Evolutionary conservation across 2,113 vertebrate species (phyloP).

Genomic region (Bubo bubo): DNA sequence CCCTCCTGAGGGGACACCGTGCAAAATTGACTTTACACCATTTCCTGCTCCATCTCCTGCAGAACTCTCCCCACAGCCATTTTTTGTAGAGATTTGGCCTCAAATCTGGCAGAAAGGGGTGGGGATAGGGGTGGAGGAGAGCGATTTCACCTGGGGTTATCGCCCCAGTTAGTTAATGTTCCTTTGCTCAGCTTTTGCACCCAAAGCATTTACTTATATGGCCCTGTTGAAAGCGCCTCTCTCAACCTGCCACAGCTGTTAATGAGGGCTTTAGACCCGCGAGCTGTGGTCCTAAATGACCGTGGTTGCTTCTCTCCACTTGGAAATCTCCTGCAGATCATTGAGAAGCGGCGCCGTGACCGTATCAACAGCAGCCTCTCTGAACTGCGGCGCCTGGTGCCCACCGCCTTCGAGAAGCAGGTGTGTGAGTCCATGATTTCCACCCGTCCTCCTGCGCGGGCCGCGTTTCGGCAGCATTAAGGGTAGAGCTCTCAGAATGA

Average conservation of each 20-base stretch:
- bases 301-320: neutral
- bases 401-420: constrained; percentile 94
- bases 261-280: fast-evolving
- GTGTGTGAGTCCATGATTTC: constrained; percentile 31
- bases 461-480: neutral
- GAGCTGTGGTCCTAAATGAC: neutral
- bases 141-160: neutral
- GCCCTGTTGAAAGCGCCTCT: neutral
- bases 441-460: fast-evolving
- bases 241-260: neutral
- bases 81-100: neutral
- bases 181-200: neutral
- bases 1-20: neutral
- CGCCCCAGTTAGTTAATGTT: neutral
- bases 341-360: constrained; percentile 92
- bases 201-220: fast-evolving
- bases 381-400: constrained; percentile 89
- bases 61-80: neutral
- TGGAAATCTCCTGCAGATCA: constrained; percentile 79
- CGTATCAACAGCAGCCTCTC: constrained; percentile 96
- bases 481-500: neutral
- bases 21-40: fast-evolving
- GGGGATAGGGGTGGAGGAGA: neutral
- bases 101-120: neutral
- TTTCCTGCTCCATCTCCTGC: neutral